A percentile compares a stretch with the other conserved stretches of the same genome.
Conservation (phyloP, 1,140 invertebrate genomes). For the Papilio machaon region DNA sequence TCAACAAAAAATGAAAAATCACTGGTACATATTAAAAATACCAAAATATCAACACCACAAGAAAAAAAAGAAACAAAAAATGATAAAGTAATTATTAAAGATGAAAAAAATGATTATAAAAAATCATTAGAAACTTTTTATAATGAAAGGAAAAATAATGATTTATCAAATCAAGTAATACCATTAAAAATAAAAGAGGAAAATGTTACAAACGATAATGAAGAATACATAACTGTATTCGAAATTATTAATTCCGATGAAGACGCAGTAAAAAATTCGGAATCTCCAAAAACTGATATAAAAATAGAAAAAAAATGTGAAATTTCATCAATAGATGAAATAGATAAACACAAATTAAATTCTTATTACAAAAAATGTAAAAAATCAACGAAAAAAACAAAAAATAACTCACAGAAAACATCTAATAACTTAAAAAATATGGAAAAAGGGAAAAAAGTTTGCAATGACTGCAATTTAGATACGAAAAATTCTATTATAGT, state of each 20-base stretch:
- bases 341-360: slow-evolving; percentile 38
- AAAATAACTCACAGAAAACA: slow-evolving; percentile 16
- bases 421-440: slow-evolving; percentile 11
- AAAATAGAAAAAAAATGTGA: slow-evolving; percentile 22
- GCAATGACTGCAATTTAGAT: not conserved
- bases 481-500: slow-evolving; percentile 48
- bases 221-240: slow-evolving; percentile 56
- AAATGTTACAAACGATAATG: slow-evolving; percentile 12
- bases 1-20: not conserved
- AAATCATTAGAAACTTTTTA: not conserved
- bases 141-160: slow-evolving; percentile 30
- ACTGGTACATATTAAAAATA: no score
- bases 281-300: slow-evolving; percentile 35
- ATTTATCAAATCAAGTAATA: slow-evolving; percentile 35
- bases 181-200: slow-evolving; percentile 31
- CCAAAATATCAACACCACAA: no score
- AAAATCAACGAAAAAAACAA: slow-evolving; percentile 4
- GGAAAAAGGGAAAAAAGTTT: slow-evolving; percentile 23
- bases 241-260: slow-evolving; percentile 48
- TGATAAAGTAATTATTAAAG: not conserved
- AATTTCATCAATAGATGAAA: slow-evolving; percentile 1
- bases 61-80: not conserved
- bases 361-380: slow-evolving; percentile 47
- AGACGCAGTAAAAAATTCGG: not conserved
- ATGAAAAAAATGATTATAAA: slow-evolving; percentile 3